phyloP scores from a whole-genome alignment of 2,888 invertebrate genomes.

The Himalopsyche japonica region DNA sequence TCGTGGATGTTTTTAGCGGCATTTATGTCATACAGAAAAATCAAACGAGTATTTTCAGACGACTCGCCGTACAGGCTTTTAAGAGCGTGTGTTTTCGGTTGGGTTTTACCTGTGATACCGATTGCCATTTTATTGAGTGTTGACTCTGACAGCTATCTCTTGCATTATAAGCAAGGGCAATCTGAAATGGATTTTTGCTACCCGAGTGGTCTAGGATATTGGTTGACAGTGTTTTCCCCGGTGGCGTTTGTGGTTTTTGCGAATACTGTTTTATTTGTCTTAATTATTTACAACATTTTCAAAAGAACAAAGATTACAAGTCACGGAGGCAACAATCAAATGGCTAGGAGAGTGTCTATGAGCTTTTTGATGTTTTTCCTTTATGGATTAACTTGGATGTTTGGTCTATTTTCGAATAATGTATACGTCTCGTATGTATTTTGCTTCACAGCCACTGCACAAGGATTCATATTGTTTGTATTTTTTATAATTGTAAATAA shows the following conservation, averaged over 20 bases:
- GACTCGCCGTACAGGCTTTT: conserved; percentile 63
- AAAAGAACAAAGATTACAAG: conserved; percentile 56
- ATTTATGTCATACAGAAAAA: conserved; percentile 66
- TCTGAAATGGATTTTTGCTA: conserved; percentile 58
- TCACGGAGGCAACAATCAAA: conserved; percentile 55
- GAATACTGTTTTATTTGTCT: conserved; percentile 62
- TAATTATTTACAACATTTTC: conserved; percentile 62
- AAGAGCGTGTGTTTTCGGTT: conserved; percentile 66
- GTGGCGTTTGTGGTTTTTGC: conserved; percentile 56
- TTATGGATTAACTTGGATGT: conserved; percentile 65
- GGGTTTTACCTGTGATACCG: conserved; percentile 63
- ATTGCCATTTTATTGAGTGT: conserved; percentile 57
- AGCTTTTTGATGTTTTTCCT: conserved; percentile 64
- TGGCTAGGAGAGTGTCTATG: conserved; percentile 60
- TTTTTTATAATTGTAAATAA: conserved; percentile 65
- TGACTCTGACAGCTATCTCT: conserved; percentile 54
- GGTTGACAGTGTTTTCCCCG: conserved; percentile 61
- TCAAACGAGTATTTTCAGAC: conserved; percentile 67
- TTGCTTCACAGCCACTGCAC: conserved; percentile 58
- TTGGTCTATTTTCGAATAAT: conserved; percentile 56
- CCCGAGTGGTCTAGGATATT: conserved; percentile 59
- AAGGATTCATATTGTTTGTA: conserved; percentile 64
- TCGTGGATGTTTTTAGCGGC: conserved; percentile 76
- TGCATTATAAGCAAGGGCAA: conserved; percentile 50
- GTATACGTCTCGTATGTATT: conserved; percentile 62